phyloP scores from a whole-genome alignment of 2,888 invertebrate species.

The Scaeva pyrastri region DNA sequence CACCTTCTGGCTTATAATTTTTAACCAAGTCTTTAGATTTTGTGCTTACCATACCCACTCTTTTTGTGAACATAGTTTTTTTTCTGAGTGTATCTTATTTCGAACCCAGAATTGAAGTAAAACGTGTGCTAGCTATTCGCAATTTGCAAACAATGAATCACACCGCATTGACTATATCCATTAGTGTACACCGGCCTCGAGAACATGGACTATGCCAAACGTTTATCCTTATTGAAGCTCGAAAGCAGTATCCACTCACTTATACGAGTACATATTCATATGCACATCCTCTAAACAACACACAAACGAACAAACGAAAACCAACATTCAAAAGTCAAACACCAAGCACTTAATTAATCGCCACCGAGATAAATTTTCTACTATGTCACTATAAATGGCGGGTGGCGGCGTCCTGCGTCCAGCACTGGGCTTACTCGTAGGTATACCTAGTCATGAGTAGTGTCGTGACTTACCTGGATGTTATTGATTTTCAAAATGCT shows the following conservation, averaged over 20 bases:
- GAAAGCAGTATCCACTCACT: not conserved
- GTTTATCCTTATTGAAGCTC: conserved; percentile 23
- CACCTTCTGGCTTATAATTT: too few relatives aligned
- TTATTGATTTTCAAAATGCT: conserved; percentile 92
- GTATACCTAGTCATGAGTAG: too few relatives aligned
- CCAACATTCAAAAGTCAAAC: conserved; percentile 25
- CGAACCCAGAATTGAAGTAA: conserved; percentile 1
- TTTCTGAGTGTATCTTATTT: not conserved
- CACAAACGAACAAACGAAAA: conserved; percentile 15
- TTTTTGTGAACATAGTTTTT: too few relatives aligned
- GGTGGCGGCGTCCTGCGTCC: not conserved
- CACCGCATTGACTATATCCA: conserved; percentile 22
- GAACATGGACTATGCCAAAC: conserved; percentile 7
- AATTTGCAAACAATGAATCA: conserved; percentile 30
- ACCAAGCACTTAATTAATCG: conserved; percentile 64
- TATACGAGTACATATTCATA: too few relatives aligned
- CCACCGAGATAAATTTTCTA: conserved; percentile 55
- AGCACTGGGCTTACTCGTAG: too few relatives aligned
- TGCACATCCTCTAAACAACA: too few relatives aligned
- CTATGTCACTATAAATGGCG: conserved; percentile 30
- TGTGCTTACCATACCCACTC: too few relatives aligned
- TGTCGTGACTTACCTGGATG: conserved; percentile 87
- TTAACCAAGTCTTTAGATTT: too few relatives aligned
- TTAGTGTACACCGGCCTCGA: not conserved
- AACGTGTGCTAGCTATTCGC: conserved; percentile 28